A percentile compares a stretch with the other conserved stretches of the same genome.
Evolutionary conservation across 2,888 invertebrate genomes (phyloP).

Genomic region (Eupithecia dodoneata): DNA sequence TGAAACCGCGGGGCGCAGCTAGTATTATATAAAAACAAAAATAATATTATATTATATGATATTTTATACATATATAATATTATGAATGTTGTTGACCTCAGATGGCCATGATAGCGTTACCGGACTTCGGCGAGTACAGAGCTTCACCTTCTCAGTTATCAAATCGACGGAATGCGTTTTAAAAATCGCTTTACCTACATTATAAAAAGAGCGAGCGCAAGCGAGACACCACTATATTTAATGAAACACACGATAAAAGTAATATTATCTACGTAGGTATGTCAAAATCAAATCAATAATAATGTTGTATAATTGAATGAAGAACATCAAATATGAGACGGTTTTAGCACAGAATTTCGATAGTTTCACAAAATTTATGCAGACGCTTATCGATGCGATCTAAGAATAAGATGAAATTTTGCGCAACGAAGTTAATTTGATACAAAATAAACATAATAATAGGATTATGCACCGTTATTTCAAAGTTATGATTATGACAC

Average conservation of each 20-base stretch:
- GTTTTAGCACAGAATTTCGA: not conserved
- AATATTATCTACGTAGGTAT: not conserved
- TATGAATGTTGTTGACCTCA: not conserved
- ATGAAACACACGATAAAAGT: not conserved
- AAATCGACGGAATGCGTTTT: not conserved
- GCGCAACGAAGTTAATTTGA: constrained; percentile 2
- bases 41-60: not conserved
- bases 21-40: too few species aligned
- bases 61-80: not conserved
- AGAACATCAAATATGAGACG: not conserved
- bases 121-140: not conserved
- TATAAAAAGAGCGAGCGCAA: not conserved
- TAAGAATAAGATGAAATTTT: not conserved
- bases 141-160: not conserved
- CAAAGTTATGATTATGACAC: constrained; percentile 1
- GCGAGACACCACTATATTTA: not conserved
- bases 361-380: not conserved
- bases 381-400: not conserved
- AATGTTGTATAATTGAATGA: not conserved
- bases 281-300: not conserved
- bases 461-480: constrained; percentile 4
- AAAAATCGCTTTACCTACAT: not conserved
- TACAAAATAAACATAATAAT: constrained; percentile 9
- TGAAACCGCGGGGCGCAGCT: too few species aligned
- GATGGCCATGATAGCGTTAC: not conserved